Percentiles rank a stretch among this genome's conserved stretches.
phyloP scores from a whole-genome alignment of 2,113 vertebrate genomes.

The Ptychochromis oligacanthus region DNA sequence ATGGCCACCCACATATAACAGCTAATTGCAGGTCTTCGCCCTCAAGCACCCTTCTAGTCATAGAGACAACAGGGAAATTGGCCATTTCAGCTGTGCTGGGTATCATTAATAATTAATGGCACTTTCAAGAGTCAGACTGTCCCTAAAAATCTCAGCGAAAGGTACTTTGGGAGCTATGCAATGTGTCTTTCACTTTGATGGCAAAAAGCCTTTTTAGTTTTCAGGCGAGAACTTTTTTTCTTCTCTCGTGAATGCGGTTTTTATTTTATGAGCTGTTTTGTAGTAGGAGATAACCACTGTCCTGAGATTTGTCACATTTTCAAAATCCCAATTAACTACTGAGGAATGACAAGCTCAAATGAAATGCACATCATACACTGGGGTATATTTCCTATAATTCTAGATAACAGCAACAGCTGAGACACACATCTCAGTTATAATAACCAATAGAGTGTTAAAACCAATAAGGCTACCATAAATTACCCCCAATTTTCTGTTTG shows the following conservation, averaged over 20 bases:
- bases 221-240: background rate
- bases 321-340: conserved; percentile 31
- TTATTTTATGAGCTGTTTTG: conserved; percentile 16
- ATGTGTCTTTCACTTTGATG: conserved; percentile 39
- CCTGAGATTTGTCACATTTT: conserved; percentile 35
- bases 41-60: conserved; percentile 79
- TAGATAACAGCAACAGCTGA: background rate
- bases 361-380: background rate
- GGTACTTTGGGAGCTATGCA: conserved; percentile 27
- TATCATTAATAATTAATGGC: conserved; percentile 79
- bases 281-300: background rate
- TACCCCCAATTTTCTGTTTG: background rate
- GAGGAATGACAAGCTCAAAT: background rate
- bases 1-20: conserved; percentile 80
- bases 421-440: background rate
- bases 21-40: conserved; percentile 83
- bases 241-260: background rate
- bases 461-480: background rate
- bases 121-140: conserved; percentile 71
- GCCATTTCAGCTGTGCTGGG: conserved; percentile 74
- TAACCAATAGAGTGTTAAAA: background rate
- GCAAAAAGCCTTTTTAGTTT: conserved; percentile 27
- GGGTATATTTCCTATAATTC: background rate
- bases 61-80: conserved; percentile 78
- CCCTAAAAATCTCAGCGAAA: conserved; percentile 65